Conservation (phyloP, 2,888 invertebrate species). For the Notodonta ziczac region DNA sequence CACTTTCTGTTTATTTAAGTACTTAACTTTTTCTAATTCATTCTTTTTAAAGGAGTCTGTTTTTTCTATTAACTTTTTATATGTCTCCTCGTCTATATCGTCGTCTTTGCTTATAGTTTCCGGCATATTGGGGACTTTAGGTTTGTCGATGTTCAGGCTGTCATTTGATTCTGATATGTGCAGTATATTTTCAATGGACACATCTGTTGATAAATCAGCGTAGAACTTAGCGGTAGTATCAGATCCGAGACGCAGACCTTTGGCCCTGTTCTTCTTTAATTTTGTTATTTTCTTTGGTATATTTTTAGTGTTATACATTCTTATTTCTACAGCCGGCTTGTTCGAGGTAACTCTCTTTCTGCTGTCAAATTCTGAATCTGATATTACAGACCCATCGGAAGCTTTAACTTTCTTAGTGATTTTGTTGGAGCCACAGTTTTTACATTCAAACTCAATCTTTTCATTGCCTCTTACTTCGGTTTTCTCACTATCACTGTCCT, state of each 20-base stretch:
- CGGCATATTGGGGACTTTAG: constrained; percentile 52
- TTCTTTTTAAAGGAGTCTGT: constrained; percentile 83
- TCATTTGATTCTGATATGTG: constrained; percentile 88
- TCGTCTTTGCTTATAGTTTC: constrained; percentile 72
- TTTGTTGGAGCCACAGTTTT: constrained; percentile 77
- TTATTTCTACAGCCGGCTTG: constrained; percentile 79
- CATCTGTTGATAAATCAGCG: constrained; percentile 86
- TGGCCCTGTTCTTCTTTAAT: constrained; percentile 87
- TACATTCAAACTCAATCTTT: constrained; percentile 78
- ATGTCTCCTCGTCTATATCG: constrained; percentile 78
- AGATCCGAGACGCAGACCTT: constrained; percentile 73
- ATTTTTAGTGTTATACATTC: constrained; percentile 87
- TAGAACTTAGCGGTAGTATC: constrained; percentile 87
- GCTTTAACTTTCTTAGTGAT: constrained; percentile 63
- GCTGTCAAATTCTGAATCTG: constrained; percentile 68
- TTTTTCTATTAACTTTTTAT: constrained; percentile 78
- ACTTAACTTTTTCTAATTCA: constrained; percentile 79
- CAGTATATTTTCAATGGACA: constrained; percentile 85
- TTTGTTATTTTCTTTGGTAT: constrained; percentile 89
- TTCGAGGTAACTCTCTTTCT: constrained; percentile 48
- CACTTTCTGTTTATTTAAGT: constrained; percentile 77
- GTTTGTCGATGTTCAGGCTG: constrained; percentile 79
- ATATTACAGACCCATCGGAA: constrained; percentile 59
- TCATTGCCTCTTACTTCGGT: constrained; percentile 65
- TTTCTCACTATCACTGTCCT: constrained; percentile 69